Percentiles rank a stretch among this genome's conserved stretches.
Evolutionary conservation across 2,113 vertebrate species (phyloP).

Genomic region (Centropristis striata): DNA sequence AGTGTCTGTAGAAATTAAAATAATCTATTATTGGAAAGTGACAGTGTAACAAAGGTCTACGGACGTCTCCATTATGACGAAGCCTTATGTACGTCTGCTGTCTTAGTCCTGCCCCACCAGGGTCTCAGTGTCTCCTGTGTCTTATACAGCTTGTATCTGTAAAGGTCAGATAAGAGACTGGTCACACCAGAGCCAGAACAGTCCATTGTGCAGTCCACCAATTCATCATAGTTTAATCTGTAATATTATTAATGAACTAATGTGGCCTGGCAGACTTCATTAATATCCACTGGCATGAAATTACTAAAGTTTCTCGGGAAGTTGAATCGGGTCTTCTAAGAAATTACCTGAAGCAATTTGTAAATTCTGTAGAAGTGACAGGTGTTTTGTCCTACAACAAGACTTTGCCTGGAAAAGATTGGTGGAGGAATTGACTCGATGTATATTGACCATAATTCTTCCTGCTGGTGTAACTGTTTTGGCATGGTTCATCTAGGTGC

Average conservation of each 20-base stretch:
- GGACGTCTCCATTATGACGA: conserved; percentile 47
- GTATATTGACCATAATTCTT: conserved; percentile 10
- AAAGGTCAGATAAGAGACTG: conserved; percentile 81
- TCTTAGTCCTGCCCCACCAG: conserved; percentile 46
- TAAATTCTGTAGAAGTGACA: conserved; percentile 38
- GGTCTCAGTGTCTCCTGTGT: conserved; percentile 67
- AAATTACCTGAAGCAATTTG: conserved; percentile 51
- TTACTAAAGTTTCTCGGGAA: conserved; percentile 60
- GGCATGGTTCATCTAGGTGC: conserved; percentile 10
- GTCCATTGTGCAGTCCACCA: conserved; percentile 65
- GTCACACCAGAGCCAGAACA: conserved; percentile 69
- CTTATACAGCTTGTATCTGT: conserved; percentile 63
- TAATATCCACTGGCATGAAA: conserved; percentile 60
- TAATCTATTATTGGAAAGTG: conserved; percentile 61
- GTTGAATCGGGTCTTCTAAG: conserved; percentile 43
- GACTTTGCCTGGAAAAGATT: neutral
- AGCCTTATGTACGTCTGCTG: conserved; percentile 55
- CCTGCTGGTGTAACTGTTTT: conserved; percentile 24
- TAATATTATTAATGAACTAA: conserved; percentile 75
- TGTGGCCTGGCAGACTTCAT: conserved; percentile 68
- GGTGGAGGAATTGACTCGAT: neutral
- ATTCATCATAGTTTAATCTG: conserved; percentile 77
- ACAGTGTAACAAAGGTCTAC: conserved; percentile 55
- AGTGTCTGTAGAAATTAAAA: conserved; percentile 63
- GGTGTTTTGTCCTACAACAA: conserved; percentile 10